Evolutionary conservation across 2,888 invertebrate species (phyloP).

Genomic region (Azorinus chamasolen): DNA sequence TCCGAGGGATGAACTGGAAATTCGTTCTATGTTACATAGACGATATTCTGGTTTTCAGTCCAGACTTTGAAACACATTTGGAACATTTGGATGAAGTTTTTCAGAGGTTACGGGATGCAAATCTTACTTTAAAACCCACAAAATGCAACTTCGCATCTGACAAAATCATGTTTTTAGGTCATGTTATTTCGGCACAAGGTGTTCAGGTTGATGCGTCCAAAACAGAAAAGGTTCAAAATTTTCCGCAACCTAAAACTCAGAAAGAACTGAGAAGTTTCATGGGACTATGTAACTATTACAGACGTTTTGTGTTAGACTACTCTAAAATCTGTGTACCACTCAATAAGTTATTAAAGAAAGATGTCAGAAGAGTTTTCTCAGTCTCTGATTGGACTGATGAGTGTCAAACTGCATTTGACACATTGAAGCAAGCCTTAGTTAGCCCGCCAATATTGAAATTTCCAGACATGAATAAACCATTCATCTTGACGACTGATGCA

Average conservation of each 20-base stretch:
- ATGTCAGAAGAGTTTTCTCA: conserved; percentile 14
- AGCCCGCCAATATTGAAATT: conserved; percentile 59
- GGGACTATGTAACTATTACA: conserved; percentile 63
- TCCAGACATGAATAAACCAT: conserved; percentile 47
- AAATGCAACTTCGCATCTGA: conserved; percentile 57
- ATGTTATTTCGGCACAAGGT: conserved; percentile 50
- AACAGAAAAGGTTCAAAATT: conserved; percentile 50
- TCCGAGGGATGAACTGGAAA: conserved; percentile 56
- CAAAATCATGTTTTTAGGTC: conserved; percentile 55
- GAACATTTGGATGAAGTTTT: conserved; percentile 54
- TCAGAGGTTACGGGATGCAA: conserved; percentile 42
- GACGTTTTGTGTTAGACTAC: conserved; percentile 53
- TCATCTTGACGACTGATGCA: conserved; percentile 61
- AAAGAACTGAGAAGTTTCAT: conserved; percentile 58
- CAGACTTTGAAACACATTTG: conserved; percentile 49
- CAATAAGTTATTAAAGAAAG: conserved; percentile 33
- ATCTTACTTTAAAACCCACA: conserved; percentile 56
- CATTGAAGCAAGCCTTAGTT: conserved; percentile 44
- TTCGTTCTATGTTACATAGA: conserved; percentile 54
- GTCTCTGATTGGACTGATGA: conserved; percentile 51
- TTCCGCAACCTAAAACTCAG: conserved; percentile 44
- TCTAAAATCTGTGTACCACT: conserved; percentile 54
- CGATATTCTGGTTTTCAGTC: conserved; percentile 58
- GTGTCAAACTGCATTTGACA: conserved; percentile 54
- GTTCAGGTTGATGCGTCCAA: conserved; percentile 51